Base-by-base conservation (phyloP, 1,140 invertebrate species). In the Temnothorax nylanderi region DNA sequence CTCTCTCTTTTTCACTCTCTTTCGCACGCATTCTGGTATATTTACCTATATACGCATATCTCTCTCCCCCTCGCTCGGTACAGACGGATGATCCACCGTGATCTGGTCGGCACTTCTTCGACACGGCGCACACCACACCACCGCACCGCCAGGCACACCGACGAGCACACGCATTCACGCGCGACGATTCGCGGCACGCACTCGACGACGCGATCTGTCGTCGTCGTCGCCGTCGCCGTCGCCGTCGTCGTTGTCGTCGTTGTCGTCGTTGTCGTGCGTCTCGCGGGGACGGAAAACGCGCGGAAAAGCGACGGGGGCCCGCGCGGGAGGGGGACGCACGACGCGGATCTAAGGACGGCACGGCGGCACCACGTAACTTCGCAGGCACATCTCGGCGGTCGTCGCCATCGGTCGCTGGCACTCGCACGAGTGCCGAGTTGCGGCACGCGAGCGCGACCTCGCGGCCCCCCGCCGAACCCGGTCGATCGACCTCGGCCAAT, bases 321-420 rank as follows among this genome's bases (percentile, higher is more conserved):
- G 69, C 60, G n/a, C 34, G 51, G 18, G 2, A 54, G 51, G 86
- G 82, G 37, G 16, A 34, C 58, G 18, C 21, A 13, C 13, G 18
- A 65, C 26, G 26, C 54, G 18, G 5, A 21, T 18, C 26, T 78
- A 67, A 37, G 32, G 37, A 69, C 62, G 51, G 49, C 18, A 37
- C 56, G 51, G n/a, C 49, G 65, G 71, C 51, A 34, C 21, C 87
- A 37, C 69, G 87, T 89, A 81, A 86, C 89, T 78, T 84, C 71
- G 65, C 82, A 78, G 82, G 76, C 89, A 88, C 89, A 80, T 88
- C 89, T 87, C 62, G 88, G 87, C 74, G 88, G 87, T 90, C 89
- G 89, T 87, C 89, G 89, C 89, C 89, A 90, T 91, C 89, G 89
- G 89, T 62, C 84, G 82, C 89, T 90, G 74, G 77, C 89, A 88